Evolutionary conservation across 2,888 invertebrate species (phyloP), one percentile per base, ranked within the genome.

Genomic region (Unio delphinus): DNA sequence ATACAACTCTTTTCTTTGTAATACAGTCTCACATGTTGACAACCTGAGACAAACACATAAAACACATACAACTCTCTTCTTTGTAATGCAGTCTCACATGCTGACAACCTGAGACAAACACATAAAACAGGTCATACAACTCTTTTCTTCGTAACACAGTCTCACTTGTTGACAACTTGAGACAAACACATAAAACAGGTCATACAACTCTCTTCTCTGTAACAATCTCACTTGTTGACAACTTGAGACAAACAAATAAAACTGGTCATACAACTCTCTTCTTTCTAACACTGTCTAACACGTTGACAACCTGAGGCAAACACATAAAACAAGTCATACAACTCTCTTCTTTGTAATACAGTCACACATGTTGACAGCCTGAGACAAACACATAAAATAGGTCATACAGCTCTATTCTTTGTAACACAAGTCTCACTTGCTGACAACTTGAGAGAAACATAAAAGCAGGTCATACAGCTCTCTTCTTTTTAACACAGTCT

Each of bases 361-460:
- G n/a, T 45, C 80, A 82, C 54, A 79, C 74, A 67, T 81, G 82
- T 30, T 73, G 72, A 71, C 85, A 85, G n/a, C 80, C 85, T 84
- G 71, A 4, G 72, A 69, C 1, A 30, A 56, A 69, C 56, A 56
- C 0, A 23, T 60, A n/a, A 26, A 61, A n/a, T 15, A 23, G 6
- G 30, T 62, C 30, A 67, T 62, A 62, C 28, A 55, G 55, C 30
- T 20, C 20, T 6, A 5, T 28, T 57, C 54, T 23, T n/a, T 34
- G 20, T 60, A 60, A 15, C 28, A 28, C 8, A 7, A 7, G 60
- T n/a, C 15, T 15, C 23, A 6, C 8, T 7, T 28, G 8, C 11
- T 15, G 59, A 59, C 11, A 59, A 59, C 20, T 4, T 20, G 11
- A 20, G 59, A 26, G 7, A n/a, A 63, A 63, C 30, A 34, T 23